Percentiles rank a stretch among this genome's conserved stretches.
These are phyloP conservation scores for Manacus vitellinus DNA, from an alignment of 2,113 vertebrate genomes.

Conservation along the genomic window DNA sequence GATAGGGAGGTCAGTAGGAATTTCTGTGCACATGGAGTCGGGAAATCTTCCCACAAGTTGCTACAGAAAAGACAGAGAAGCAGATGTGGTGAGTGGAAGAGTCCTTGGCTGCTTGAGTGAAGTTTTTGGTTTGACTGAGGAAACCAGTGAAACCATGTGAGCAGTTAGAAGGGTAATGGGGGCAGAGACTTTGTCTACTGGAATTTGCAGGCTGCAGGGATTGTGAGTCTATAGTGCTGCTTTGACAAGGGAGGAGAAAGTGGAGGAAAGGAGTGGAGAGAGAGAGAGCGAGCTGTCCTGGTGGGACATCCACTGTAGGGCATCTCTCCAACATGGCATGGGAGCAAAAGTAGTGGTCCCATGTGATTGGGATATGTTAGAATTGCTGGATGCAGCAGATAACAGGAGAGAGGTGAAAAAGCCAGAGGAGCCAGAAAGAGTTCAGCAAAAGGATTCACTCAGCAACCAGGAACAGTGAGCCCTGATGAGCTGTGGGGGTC, in stretches of 20 bases:
- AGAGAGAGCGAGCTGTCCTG: neutral
- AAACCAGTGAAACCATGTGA: neutral
- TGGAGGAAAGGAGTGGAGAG: neutral
- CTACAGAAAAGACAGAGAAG: neutral
- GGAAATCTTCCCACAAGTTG: neutral
- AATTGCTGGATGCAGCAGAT: neutral
- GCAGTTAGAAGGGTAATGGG: neutral
- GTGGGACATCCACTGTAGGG: neutral
- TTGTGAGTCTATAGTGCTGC: neutral
- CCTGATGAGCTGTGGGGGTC: slow-evolving; percentile 10
- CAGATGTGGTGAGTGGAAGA: neutral
- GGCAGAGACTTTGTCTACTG: neutral
- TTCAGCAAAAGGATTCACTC: neutral
- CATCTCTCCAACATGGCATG: neutral
- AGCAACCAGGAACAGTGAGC: neutral
- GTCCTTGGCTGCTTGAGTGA: neutral
- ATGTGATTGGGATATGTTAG: neutral
- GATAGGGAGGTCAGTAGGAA: neutral
- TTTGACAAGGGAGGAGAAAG: neutral
- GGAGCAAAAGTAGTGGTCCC: neutral
- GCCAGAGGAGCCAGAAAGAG: neutral
- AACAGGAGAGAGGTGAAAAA: neutral
- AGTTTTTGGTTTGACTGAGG: neutral
- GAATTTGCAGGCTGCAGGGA: neutral
- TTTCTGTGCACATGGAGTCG: neutral